A percentile compares a stretch with the other conserved stretches of the same genome.
phyloP scores from a whole-genome alignment of 1,140 invertebrate species.

The Aphaenogaster ashmeadi region DNA sequence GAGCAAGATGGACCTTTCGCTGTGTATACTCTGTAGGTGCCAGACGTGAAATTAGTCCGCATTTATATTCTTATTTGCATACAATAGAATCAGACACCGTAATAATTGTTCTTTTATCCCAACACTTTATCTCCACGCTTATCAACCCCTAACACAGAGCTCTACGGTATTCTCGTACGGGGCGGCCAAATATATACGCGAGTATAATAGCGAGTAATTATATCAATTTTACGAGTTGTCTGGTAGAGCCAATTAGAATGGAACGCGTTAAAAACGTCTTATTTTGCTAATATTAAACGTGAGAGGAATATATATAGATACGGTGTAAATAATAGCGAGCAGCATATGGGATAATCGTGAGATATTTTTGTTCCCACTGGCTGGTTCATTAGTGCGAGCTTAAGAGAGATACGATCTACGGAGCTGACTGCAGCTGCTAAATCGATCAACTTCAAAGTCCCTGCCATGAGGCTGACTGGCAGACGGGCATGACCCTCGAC shows the following conservation, averaged over 20 bases:
- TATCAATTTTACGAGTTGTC: slow-evolving; percentile 47
- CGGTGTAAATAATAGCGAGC: not conserved
- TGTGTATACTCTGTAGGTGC: slow-evolving; percentile 66
- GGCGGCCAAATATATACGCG: not conserved
- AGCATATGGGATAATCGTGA: not conserved
- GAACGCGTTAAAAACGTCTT: slow-evolving; percentile 31
- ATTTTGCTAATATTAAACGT: slow-evolving; percentile 34
- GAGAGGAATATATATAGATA: slow-evolving; percentile 11
- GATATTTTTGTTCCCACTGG: slow-evolving; percentile 22
- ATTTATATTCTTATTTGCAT: slow-evolving; percentile 78
- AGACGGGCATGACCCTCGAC: slow-evolving; percentile 55
- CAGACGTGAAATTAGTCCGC: slow-evolving; percentile 74
- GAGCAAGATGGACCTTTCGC: slow-evolving; percentile 71
- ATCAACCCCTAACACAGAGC: slow-evolving; percentile 28
- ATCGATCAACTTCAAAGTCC: slow-evolving; percentile 73
- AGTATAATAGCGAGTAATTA: slow-evolving; percentile 54
- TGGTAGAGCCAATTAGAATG: slow-evolving; percentile 22
- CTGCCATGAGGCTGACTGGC: slow-evolving; percentile 59
- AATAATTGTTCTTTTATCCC: slow-evolving; percentile 76
- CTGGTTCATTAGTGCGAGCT: slow-evolving; percentile 54
- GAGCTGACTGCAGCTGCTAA: slow-evolving; percentile 66
- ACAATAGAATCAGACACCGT: slow-evolving; percentile 75
- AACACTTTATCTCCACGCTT: slow-evolving; percentile 64
- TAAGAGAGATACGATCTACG: slow-evolving; percentile 57
- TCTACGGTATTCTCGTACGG: not conserved